A percentile compares a stretch with the other conserved stretches of the same genome.
Evolutionary conservation across 1,140 invertebrate genomes (phyloP).

Genomic region (Drosophila sulfurigaster): DNA sequence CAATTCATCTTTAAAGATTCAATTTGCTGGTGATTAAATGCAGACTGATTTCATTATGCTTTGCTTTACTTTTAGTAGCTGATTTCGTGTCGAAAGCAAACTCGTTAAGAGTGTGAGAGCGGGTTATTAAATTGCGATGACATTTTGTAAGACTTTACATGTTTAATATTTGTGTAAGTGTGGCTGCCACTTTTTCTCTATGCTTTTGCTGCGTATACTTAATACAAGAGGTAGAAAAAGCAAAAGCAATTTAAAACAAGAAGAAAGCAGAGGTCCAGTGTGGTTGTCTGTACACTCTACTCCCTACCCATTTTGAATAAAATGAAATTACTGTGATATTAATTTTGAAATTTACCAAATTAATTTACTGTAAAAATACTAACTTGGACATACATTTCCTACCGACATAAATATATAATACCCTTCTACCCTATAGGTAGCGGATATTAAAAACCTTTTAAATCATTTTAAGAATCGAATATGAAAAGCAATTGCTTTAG

Average conservation of each 20-base stretch:
- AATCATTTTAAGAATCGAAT: slow-evolving; percentile 1
- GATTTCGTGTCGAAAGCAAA: slow-evolving; percentile 12
- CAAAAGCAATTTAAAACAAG: neutral
- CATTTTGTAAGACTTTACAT: slow-evolving; percentile 5
- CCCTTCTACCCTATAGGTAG: too few species aligned
- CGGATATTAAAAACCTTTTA: neutral
- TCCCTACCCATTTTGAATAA: too few species aligned
- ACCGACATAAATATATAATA: too few species aligned
- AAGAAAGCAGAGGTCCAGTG: neutral
- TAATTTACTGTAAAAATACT: too few species aligned
- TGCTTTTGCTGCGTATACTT: neutral
- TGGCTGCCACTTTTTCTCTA: slow-evolving; percentile 7
- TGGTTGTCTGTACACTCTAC: too few species aligned
- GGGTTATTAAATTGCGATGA: slow-evolving; percentile 7
- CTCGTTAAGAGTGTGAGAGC: neutral
- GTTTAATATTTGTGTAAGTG: neutral
- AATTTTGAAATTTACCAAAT: too few species aligned
- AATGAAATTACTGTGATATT: too few species aligned
- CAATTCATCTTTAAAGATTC: neutral
- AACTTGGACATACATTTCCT: too few species aligned
- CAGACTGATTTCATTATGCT: too few species aligned
- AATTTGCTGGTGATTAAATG: neutral
- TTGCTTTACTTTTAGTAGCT: too few species aligned
- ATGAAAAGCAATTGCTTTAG: slow-evolving; percentile 15
- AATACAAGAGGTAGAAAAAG: neutral